Evolutionary conservation across 2,888 invertebrate genomes (phyloP).

Genomic region (Odontomyia ornata): DNA sequence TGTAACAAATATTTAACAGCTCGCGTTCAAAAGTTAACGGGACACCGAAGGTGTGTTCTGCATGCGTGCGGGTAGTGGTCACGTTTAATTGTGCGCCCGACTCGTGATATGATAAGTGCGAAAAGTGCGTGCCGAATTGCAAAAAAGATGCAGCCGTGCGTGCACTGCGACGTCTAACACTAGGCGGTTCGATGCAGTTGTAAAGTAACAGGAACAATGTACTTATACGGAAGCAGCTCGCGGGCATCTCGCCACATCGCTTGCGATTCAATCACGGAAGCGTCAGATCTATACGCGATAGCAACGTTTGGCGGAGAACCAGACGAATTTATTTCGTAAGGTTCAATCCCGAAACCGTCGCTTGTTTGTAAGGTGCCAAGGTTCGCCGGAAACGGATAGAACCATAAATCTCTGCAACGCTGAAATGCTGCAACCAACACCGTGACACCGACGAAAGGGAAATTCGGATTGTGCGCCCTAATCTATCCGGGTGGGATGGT

Average conservation of each 20-base stretch:
- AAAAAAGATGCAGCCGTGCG: neutral
- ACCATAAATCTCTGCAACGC: neutral
- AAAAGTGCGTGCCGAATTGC: constrained; percentile 9
- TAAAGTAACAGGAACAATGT: constrained; percentile 46
- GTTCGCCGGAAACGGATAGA: constrained; percentile 4
- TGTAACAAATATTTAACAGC: neutral
- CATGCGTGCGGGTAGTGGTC: neutral
- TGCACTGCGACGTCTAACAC: neutral
- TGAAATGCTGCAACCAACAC: neutral
- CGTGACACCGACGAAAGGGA: constrained; percentile 9
- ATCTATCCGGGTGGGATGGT: neutral
- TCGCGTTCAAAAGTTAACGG: neutral
- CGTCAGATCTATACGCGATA: neutral
- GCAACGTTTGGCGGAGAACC: neutral
- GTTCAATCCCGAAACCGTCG: neutral
- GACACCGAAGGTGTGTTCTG: constrained; percentile 4
- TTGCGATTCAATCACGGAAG: neutral
- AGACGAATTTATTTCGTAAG: neutral
- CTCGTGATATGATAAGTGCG: neutral
- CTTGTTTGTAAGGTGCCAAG: neutral
- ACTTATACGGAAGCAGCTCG: constrained; percentile 43
- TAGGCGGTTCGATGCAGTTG: constrained; percentile 37
- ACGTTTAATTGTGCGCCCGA: constrained; percentile 21
- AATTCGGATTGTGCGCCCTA: constrained; percentile 28
- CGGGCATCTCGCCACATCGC: constrained; percentile 44